Conservation (phyloP, 2,113 vertebrate species). For the Cynocephalus volans region DNA sequence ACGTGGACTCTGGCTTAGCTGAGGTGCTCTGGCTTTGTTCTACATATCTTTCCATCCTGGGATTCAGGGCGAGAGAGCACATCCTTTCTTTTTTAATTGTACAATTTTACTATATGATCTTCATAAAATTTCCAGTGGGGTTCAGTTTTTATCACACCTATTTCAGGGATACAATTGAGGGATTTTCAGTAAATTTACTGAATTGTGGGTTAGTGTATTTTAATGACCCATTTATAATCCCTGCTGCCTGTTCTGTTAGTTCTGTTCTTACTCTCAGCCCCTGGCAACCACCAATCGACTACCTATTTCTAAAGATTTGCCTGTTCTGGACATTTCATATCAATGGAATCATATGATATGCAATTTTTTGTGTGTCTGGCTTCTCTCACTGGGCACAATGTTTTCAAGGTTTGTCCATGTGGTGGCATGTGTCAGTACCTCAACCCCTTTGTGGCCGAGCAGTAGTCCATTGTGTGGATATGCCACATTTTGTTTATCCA, state of each 20-base stretch:
- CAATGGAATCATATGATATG: rapidly evolving
- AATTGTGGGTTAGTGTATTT: not conserved
- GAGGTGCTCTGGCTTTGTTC: rapidly evolving
- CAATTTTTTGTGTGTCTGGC: too few relatives aligned
- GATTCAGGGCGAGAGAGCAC: not conserved
- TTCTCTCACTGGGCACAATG: not conserved
- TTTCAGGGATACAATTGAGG: not conserved
- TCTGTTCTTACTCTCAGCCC: not conserved
- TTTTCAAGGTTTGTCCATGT: too few relatives aligned
- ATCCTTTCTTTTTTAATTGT: not conserved
- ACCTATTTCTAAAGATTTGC: too few relatives aligned
- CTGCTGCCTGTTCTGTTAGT: not conserved
- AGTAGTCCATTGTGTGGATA: rapidly evolving
- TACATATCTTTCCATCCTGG: not conserved
- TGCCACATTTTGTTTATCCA: rapidly evolving
- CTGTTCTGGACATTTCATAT: too few relatives aligned
- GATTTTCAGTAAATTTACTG: not conserved
- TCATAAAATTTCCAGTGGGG: not conserved
- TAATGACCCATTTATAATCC: rapidly evolving
- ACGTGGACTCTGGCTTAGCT: rapidly evolving
- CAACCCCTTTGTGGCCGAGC: not conserved
- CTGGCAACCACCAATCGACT: not conserved
- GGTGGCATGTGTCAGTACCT: rapidly evolving
- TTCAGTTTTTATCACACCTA: not conserved
- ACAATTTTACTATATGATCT: not conserved